Base-by-base conservation (phyloP, 2,113 vertebrate species). In the Pyrgilauda ruficollis region DNA sequence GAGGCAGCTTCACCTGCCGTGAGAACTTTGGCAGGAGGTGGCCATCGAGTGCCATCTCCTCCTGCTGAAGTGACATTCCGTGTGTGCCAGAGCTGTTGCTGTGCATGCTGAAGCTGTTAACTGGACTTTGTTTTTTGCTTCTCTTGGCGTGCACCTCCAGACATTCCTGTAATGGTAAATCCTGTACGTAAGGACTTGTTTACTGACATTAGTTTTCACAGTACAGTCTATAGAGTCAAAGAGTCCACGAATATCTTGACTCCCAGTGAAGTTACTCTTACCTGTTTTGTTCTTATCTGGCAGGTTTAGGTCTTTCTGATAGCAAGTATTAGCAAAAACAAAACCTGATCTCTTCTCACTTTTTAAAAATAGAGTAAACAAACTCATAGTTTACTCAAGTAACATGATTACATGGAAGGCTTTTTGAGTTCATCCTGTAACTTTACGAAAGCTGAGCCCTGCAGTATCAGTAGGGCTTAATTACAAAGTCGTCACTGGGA, bases 371-470 rank as follows among this genome's bases (percentile, higher is more conserved):
- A 85, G 83, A 84, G 68, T 61, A 73, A 87, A 95, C 74, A 83
- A 74, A 66, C 50, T 70, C 74, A 55, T 87, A 68, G 69, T 90
- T 90, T 64, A 55, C 81, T 94, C 87, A 85, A 3, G 68, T 94
- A 89, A 76, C 46, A 62, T 15, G 73, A 73, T 88, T 52, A n/a
- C n/a, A 17, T 73, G 37, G 19, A 39, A 75, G 89, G 84, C 62
- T 92, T 94, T 89, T 84, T 85, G 37, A 62, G 80, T 88, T 94
- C 94, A 75, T 87, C 93, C 84, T 90, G 88, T 74, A 94, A 91
- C 67, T 81, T 85, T 47, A 41, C 0, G 33, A 77, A 94, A 94
- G 80, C 50, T 69, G 61, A 94, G 77, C 88, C 61, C 67, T 68
- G 81, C 63, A 28, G 22, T 81, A 49, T 75, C 82, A 77, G 85